These are phyloP conservation scores for Acomys russatus DNA, from an alignment of 2,797 vertebrate species.

Conservation along the genomic window DNA sequence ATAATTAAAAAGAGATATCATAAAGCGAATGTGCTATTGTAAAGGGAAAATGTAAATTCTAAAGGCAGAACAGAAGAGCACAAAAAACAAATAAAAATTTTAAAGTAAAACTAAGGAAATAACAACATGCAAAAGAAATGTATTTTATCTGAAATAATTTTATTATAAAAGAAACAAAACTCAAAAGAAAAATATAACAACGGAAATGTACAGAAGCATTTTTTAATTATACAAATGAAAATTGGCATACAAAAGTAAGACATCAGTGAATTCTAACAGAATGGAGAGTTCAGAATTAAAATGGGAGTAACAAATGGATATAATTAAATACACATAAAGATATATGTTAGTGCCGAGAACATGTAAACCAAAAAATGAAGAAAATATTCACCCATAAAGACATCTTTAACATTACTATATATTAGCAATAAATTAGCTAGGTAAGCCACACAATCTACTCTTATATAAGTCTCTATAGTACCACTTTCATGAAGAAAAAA, in stretches of 20 bases:
- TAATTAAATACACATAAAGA: background rate
- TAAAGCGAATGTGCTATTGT: background rate
- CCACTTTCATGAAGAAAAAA: constrained; percentile 23
- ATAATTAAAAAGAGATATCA: background rate
- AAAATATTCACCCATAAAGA: background rate
- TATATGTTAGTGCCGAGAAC: background rate
- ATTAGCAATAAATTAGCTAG: background rate
- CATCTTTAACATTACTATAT: background rate
- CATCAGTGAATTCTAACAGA: background rate
- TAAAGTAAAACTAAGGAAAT: background rate
- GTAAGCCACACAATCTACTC: background rate
- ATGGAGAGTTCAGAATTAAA: background rate
- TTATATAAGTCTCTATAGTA: background rate
- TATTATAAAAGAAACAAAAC: background rate
- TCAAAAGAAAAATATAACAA: background rate
- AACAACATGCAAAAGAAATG: background rate
- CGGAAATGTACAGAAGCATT: background rate
- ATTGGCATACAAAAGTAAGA: background rate
- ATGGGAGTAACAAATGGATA: background rate
- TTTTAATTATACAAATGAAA: background rate
- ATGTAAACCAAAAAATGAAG: background rate
- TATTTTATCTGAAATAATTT: background rate
- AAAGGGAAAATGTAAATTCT: background rate
- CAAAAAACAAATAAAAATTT: background rate
- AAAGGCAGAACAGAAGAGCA: background rate